phyloP scores from a whole-genome alignment of 2,797 vertebrate genomes.

The Capromys pilorides region DNA sequence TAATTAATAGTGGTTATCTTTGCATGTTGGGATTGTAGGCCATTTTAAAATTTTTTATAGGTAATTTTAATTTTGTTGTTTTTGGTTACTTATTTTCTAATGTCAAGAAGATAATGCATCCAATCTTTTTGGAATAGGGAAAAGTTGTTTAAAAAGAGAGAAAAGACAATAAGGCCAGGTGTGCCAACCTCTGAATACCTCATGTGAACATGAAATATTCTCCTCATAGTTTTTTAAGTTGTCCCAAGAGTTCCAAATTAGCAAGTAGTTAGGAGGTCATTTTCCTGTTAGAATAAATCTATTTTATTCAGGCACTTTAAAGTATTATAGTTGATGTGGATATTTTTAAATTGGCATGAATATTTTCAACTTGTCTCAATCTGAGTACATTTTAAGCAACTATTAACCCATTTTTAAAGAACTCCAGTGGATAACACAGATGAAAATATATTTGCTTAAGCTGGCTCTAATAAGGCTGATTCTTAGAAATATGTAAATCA shows the following conservation, averaged over 20 bases:
- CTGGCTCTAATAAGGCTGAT: constrained; percentile 58
- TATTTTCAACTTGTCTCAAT: constrained; percentile 64
- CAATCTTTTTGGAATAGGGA: neutral
- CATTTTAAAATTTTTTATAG: neutral
- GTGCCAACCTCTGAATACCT: neutral
- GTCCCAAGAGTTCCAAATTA: neutral
- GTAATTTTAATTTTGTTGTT: constrained; percentile 31
- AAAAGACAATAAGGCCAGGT: neutral
- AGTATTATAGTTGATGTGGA: constrained; percentile 26
- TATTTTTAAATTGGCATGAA: constrained; percentile 44
- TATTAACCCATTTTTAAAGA: constrained; percentile 67
- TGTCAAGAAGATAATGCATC: neutral
- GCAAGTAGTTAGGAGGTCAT: constrained; percentile 16
- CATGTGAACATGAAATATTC: constrained; percentile 21
- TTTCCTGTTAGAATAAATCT: constrained; percentile 19
- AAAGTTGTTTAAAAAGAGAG: constrained; percentile 41
- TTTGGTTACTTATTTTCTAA: constrained; percentile 50
- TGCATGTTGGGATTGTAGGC: neutral
- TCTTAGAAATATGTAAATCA: constrained; percentile 64
- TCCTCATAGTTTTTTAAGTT: constrained; percentile 9
- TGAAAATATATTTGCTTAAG: constrained; percentile 66
- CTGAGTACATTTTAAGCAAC: constrained; percentile 69
- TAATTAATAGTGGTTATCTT: neutral
- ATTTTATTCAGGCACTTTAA: constrained; percentile 55
- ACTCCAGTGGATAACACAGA: constrained; percentile 3